Conservation (phyloP, 2,888 invertebrate genomes). For the Leucophenga montana region DNA sequence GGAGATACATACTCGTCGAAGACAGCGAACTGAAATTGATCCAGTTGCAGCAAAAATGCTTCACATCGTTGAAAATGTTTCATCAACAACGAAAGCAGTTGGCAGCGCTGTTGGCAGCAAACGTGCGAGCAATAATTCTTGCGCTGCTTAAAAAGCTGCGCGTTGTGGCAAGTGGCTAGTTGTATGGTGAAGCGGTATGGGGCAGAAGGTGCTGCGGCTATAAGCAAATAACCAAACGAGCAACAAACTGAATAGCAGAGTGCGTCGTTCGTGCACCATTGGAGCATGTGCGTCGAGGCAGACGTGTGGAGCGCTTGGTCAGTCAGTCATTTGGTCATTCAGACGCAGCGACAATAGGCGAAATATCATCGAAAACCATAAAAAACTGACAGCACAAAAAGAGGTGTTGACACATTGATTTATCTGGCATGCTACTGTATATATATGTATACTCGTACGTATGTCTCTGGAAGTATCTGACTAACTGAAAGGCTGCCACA, state of each 20-base stretch:
- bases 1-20: slow-evolving; percentile 29
- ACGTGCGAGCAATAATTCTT: slow-evolving; percentile 64
- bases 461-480: slow-evolving; percentile 26
- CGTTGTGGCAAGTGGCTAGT: not conserved
- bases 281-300: not conserved
- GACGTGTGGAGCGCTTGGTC: not conserved
- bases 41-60: slow-evolving; percentile 66
- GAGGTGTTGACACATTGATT: slow-evolving; percentile 74
- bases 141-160: slow-evolving; percentile 37
- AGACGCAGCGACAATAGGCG: slow-evolving; percentile 65
- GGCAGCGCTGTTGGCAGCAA: slow-evolving; percentile 15
- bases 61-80: slow-evolving; percentile 63
- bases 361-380: slow-evolving; percentile 71
- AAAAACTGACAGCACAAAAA: slow-evolving; percentile 73
- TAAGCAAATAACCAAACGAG: slow-evolving; percentile 59
- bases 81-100: slow-evolving; percentile 49
- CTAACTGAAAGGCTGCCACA: slow-evolving; percentile 40
- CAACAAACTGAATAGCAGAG: slow-evolving; percentile 45
- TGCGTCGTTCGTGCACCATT: slow-evolving; percentile 39
- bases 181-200: slow-evolving; percentile 47
- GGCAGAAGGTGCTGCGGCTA: slow-evolving; percentile 23
- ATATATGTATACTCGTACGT: slow-evolving; percentile 37
- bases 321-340: slow-evolving; percentile 17
- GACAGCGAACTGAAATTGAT: slow-evolving; percentile 65
- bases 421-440: slow-evolving; percentile 72